Evolutionary conservation across 2,797 vertebrate genomes (phyloP), one percentile per base, ranked within the genome.

Genomic region (Parauchenoglanis punctatus): DNA sequence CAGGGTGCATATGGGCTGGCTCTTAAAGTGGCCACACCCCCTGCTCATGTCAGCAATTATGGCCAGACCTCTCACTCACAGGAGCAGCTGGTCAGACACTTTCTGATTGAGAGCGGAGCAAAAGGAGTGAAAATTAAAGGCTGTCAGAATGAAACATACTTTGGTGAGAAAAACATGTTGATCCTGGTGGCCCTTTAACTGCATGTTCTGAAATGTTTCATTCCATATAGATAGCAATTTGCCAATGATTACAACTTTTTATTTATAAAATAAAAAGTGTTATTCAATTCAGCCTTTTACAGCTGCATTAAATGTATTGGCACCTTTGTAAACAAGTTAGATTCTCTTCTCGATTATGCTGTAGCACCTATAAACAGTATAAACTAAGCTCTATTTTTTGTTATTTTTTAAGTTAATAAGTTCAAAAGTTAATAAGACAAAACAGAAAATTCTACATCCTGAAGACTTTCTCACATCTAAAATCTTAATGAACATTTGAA

Each of bases 41-140:
- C 96, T 85, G 93, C 95, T 63, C 94, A 94, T 11, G 84, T 90
- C 87, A 89, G 63, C 85, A 91, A 93, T 54, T 93, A 94, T 84
- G 87, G 93, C 65, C 91, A 91, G 59, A 94, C 91, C 92, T 94
- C 94, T 94, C 96, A 97, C 88, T 95, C 96, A 23, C 92, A 93
- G 89, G 97, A 98, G 91, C 97, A 98, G 93, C 95, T 98, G 86
- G 97, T 98, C 77, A 96, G 97, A 85, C 97, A 98, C 92, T 98
- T 98, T 93, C 96, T 98, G 77, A 97, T 98, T 11, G 97, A 98
- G 94, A 98, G 96, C 0, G 96, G 97, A 35, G 95, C 97, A 49
- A 96, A 97, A 92, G 97, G 97, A 87, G 97, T 99, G 89, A 98
- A 97, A 94, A 98, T 99, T 93, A 98, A 97, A 94, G 97, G 97